Evolutionary conservation across 2,888 invertebrate genomes (phyloP).

Genomic region (Pseudococcus longispinus): DNA sequence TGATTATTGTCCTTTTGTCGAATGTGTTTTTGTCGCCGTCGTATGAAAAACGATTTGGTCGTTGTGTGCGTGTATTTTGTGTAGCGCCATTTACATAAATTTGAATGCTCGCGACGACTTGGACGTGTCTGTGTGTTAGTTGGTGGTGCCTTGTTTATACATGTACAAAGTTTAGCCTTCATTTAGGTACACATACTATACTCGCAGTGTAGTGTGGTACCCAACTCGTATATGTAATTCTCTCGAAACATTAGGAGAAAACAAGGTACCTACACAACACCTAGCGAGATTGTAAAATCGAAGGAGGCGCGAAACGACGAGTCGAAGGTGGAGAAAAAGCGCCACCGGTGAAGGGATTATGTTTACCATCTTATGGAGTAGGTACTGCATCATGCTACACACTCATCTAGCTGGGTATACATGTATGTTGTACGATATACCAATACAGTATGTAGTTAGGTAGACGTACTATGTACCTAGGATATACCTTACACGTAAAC

Average conservation of each 20-base stretch:
- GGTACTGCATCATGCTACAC: too few species aligned
- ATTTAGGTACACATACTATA: not conserved
- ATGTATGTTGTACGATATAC: too few species aligned
- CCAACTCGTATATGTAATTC: not conserved
- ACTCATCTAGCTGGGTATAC: too few species aligned
- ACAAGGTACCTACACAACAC: not conserved
- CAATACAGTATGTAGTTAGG: too few species aligned
- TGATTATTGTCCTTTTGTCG: conserved; percentile 42
- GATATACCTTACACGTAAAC: not conserved
- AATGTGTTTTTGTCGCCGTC: conserved; percentile 22
- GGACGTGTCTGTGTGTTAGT: not conserved
- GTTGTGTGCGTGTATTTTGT: not conserved
- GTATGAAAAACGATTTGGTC: conserved; percentile 33
- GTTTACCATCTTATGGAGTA: not conserved
- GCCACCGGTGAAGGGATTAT: too few species aligned
- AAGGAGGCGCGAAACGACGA: not conserved
- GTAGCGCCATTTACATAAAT: conserved; percentile 12
- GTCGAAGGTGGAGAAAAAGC: not conserved
- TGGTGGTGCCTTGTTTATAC: not conserved
- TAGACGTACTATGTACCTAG: not conserved
- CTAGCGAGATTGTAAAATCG: not conserved
- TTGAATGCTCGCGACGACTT: not conserved
- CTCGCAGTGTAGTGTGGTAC: not conserved
- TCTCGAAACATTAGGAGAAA: not conserved
- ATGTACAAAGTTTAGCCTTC: not conserved